Evolutionary conservation across 1,140 invertebrate genomes (phyloP), one percentile per base, ranked within the genome.

Genomic region (Mactra quadrangularis): DNA sequence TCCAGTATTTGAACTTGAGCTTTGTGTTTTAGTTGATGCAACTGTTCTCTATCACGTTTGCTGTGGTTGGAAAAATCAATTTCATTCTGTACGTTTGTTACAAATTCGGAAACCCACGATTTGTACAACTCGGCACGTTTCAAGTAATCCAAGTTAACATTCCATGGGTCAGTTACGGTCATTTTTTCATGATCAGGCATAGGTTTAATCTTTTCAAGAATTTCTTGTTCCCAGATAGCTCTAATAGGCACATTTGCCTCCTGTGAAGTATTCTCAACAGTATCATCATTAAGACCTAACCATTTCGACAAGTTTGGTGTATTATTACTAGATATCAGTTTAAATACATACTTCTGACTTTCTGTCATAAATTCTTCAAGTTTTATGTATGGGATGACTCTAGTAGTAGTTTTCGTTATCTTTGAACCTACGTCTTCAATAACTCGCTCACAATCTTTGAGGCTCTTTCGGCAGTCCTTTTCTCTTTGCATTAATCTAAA

Each of bases 301-400:
- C 66, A 70, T 47, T n/a, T 29, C 17, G 41, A 29, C 6, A 66
- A 27, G n/a, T 31, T 41, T 41, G 15, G 38, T 27, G 27, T n/a
- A 47, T 55, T 35, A 9, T 77, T 60, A 17, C 57, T 38, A 0
- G 55, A 27, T 52, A 62, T 29, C 52, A 19, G 35, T 25, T 38
- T 71, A 70, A n/a, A 71, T 29, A 15, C 17, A 38, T 62, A 57
- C 22, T n/a, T 22, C 25, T 75, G 72, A 1, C n/a, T 38, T 25
- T 85, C 84, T 50, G 55, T 76, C 74, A 77, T 84, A 25, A 50
- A 50, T 52, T 66, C 38, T 29, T 45, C 41, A 1, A 72, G 33
- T 17, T 33, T 6, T n/a, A 22, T 25, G n/a, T 29, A 83, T 31
- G 79, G 38, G 19, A 81, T 15, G 31, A 78, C 47, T 29, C 55